phyloP scores from a whole-genome alignment of 2,113 vertebrate species.

The Cathartes aura region DNA sequence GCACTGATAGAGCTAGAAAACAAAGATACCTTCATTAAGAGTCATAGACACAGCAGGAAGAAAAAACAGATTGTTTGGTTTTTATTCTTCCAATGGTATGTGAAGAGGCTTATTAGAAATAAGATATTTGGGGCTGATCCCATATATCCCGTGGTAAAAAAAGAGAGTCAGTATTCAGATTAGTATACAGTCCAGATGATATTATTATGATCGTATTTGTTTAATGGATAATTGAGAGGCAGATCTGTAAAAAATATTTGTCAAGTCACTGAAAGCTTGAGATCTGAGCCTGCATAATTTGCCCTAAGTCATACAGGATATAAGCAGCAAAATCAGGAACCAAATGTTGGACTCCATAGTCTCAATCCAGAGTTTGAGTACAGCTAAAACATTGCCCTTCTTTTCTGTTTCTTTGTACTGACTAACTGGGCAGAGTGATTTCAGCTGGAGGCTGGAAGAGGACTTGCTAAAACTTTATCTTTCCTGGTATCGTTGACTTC shows the following conservation, averaged over 20 bases:
- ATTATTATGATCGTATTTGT: neutral
- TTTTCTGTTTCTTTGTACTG: neutral
- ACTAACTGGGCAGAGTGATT: neutral
- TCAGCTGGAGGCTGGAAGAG: neutral
- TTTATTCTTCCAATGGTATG: neutral
- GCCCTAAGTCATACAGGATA: neutral
- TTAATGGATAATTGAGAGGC: neutral
- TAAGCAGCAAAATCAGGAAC: neutral
- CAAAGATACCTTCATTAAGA: neutral
- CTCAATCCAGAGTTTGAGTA: neutral
- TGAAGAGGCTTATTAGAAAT: neutral
- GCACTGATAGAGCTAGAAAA: neutral
- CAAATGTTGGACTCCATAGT: neutral
- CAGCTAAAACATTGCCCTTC: neutral
- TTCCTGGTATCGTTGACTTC: neutral
- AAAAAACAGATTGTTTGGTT: accelerated
- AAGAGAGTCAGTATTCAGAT: neutral
- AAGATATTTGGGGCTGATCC: neutral
- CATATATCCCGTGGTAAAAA: neutral
- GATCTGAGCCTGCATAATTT: neutral
- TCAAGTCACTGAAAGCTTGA: neutral
- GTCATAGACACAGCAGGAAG: neutral
- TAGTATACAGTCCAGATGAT: neutral
- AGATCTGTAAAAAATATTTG: neutral
- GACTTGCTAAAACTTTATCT: neutral